Base-by-base conservation (phyloP, 2,888 invertebrate species). In the Dione juno region DNA sequence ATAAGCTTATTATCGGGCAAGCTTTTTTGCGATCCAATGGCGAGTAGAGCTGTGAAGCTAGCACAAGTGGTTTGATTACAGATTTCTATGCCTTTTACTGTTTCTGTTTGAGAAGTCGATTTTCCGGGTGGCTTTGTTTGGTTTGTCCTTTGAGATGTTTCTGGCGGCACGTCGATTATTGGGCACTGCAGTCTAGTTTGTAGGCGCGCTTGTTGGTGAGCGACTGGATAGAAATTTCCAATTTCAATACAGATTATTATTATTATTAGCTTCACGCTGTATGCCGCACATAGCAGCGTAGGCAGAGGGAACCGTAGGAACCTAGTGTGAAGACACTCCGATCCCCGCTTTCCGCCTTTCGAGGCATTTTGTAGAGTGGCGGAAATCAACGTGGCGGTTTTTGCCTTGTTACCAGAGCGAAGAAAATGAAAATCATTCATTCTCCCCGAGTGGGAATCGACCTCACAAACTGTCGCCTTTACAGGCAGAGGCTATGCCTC, bases 181-280 rank as follows among this genome's bases (percentile, higher is more conserved):
- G 52, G 53, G 3, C 14, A 19, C 1, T 16, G 41, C 10, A 64
- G 28, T 45, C 48, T 43, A 40, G 54, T 40, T 48, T 54, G 48
- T 6, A 69, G 40, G 63, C 64, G 64, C 1, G 69, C 64, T 64
- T 69, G 63, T 64, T 69, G 69, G 37, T 69, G 64, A 16, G 63
- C 63, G 64, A 69, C 69, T 69, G 53, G n/a, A 69, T 50, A 58
- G 35, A 19, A 21, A 37, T 21, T 16, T 10, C 16, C n/a, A 37
- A 28, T n/a, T n/a, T n/a, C n/a, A n/a, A n/a, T n/a, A n/a, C n/a
- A n/a, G n/a, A n/a, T n/a, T n/a, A n/a, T n/a, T n/a, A n/a, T n/a
- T n/a, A 28, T 14, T 53, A 14, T 8, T 7, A 14, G 28, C 7
- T 19, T 21, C 13, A 9, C 5, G 14, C 53, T n/a, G n/a, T n/a